Evolutionary conservation across 2,113 vertebrate species (phyloP).

Genomic region (Pomatostomus ruficeps): DNA sequence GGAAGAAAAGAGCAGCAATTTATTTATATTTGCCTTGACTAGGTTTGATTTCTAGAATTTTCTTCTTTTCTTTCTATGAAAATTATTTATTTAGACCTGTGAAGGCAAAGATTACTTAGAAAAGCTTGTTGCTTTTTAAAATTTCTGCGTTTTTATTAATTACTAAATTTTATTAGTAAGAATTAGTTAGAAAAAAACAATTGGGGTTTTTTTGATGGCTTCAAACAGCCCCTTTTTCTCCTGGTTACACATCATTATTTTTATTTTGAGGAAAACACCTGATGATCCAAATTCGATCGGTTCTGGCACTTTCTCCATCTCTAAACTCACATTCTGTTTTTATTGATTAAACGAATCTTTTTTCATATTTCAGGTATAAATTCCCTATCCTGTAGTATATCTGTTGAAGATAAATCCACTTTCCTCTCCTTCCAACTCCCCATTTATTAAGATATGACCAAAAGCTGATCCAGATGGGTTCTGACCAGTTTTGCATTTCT

Average conservation of each 20-base stretch:
- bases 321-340: not conserved
- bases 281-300: not conserved
- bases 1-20: not conserved
- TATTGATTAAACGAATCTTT: not conserved
- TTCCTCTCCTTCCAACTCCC: accelerated
- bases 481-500: not conserved
- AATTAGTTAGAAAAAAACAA: not conserved
- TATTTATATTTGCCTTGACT: not conserved
- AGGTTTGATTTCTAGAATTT: not conserved
- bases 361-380: not conserved
- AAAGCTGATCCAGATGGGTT: not conserved
- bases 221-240: not conserved
- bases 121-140: not conserved
- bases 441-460: not conserved
- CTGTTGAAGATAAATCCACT: not conserved
- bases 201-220: not conserved
- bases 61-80: not conserved
- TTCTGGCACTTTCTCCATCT: not conserved
- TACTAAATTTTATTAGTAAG: not conserved
- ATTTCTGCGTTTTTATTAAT: not conserved
- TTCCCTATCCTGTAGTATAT: not conserved
- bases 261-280: not conserved
- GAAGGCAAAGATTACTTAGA: not conserved
- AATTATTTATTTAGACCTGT: not conserved
- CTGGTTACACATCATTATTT: not conserved